Evolutionary conservation across 1,140 invertebrate genomes (phyloP).

Genomic region (Orchestia grillus): DNA sequence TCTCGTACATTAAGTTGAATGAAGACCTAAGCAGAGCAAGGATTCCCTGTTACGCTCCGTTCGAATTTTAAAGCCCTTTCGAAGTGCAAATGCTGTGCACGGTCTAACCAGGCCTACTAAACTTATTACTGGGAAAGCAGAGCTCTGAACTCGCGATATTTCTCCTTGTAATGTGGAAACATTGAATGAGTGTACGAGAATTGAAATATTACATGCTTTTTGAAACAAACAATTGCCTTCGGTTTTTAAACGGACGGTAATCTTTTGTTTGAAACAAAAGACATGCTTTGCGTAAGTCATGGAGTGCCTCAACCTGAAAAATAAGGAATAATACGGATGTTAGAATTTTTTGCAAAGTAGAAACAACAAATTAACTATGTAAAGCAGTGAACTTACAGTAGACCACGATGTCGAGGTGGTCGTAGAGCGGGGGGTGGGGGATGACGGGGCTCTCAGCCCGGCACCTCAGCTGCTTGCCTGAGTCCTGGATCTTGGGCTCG

Average conservation of each 20-base stretch:
- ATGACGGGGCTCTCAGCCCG: conserved; percentile 83
- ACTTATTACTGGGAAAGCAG: not conserved
- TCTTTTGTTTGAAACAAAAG: not conserved
- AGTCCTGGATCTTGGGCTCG: conserved; percentile 80
- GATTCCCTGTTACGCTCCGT: not conserved
- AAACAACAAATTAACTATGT: too few relatives aligned
- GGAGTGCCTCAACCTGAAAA: too few relatives aligned
- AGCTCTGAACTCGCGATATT: too few relatives aligned
- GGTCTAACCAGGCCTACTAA: not conserved
- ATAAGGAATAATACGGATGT: too few relatives aligned
- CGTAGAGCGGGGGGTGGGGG: conserved; percentile 60
- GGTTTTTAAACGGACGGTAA: not conserved
- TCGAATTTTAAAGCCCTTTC: not conserved
- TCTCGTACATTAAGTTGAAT: too few relatives aligned
- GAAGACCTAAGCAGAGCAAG: too few relatives aligned
- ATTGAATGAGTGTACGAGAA: not conserved
- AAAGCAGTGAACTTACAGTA: conserved; percentile 58
- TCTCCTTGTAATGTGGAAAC: too few relatives aligned
- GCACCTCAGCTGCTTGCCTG: conserved; percentile 85
- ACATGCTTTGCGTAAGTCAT: too few relatives aligned
- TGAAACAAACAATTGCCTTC: not conserved
- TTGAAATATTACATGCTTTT: not conserved
- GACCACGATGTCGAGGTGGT: conserved; percentile 61
- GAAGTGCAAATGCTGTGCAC: not conserved
- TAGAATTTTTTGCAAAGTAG: too few relatives aligned